These are phyloP conservation scores for Moxostoma hubbsi DNA, from an alignment of 2,797 vertebrate species.

Conservation along the genomic window DNA sequence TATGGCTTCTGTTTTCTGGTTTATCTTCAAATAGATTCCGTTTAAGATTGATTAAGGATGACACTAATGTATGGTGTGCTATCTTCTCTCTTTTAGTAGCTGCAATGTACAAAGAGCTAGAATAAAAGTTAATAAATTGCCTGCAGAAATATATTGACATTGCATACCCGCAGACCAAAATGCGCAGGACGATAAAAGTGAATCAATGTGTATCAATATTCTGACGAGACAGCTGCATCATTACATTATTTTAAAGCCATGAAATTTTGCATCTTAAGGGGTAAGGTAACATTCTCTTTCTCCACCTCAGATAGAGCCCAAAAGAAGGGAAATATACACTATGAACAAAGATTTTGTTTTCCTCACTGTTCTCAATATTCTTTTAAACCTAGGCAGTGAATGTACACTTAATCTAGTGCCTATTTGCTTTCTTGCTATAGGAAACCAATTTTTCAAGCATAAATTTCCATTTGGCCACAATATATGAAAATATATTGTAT, in stretches of 20 bases:
- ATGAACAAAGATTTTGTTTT: background rate
- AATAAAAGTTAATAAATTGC: conserved; percentile 50
- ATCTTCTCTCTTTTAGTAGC: conserved; percentile 49
- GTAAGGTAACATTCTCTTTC: background rate
- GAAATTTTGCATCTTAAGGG: background rate
- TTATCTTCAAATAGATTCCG: conserved; percentile 54
- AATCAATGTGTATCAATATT: conserved; percentile 38
- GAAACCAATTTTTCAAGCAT: background rate
- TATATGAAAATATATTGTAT: no score
- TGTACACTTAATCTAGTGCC: background rate
- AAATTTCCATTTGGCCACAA: background rate
- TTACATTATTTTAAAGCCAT: conserved; percentile 43
- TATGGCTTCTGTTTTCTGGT: conserved; percentile 53
- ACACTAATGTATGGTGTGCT: conserved; percentile 55
- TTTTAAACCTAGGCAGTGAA: background rate
- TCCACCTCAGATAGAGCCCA: conserved; percentile 15
- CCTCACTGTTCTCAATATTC: background rate
- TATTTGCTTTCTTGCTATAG: background rate
- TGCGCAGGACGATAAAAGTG: conserved; percentile 30
- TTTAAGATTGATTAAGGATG: conserved; percentile 59
- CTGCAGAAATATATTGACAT: conserved; percentile 41
- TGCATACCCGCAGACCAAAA: conserved; percentile 10
- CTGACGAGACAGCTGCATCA: conserved; percentile 45
- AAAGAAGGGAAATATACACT: conserved; percentile 20
- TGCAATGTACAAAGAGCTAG: conserved; percentile 46